These are phyloP conservation scores for Orthonyx spaldingii DNA, from an alignment of 2,113 vertebrate species.

Conservation along the genomic window DNA sequence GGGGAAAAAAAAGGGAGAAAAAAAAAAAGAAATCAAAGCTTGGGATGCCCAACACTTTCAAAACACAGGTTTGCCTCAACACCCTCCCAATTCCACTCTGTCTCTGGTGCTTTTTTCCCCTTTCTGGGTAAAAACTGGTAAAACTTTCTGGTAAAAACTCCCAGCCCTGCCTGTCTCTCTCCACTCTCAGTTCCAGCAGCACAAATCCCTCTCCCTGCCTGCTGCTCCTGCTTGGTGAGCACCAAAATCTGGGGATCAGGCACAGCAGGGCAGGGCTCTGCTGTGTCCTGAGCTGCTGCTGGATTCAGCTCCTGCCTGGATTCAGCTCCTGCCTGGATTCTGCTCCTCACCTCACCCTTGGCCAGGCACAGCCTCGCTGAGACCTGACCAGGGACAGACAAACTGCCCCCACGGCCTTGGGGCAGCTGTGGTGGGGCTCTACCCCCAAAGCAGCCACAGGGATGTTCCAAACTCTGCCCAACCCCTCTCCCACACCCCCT, in stretches of 20 bases:
- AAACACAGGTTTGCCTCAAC: background rate
- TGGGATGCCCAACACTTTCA: background rate
- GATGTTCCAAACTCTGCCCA: background rate
- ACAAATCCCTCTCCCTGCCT: background rate
- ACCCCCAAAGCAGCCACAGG: rapidly evolving
- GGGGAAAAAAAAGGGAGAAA: rapidly evolving
- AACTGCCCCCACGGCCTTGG: background rate
- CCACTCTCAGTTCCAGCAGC: background rate
- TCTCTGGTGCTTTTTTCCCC: background rate
- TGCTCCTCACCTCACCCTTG: background rate
- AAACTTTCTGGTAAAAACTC: no score
- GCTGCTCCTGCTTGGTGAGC: background rate
- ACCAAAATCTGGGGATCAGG: rapidly evolving
- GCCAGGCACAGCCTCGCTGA: background rate
- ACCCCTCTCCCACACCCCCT: rapidly evolving
- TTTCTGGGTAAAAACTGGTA: no score
- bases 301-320: no score
- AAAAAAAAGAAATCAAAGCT: background rate
- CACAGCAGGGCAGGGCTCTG: background rate
- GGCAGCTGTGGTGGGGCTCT: background rate
- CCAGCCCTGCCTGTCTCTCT: background rate
- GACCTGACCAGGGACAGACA: background rate
- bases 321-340: no score
- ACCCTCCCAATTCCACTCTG: background rate
- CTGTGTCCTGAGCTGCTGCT: background rate